Base-by-base conservation (phyloP, 1,140 invertebrate genomes). In the Apis dorsata region DNA sequence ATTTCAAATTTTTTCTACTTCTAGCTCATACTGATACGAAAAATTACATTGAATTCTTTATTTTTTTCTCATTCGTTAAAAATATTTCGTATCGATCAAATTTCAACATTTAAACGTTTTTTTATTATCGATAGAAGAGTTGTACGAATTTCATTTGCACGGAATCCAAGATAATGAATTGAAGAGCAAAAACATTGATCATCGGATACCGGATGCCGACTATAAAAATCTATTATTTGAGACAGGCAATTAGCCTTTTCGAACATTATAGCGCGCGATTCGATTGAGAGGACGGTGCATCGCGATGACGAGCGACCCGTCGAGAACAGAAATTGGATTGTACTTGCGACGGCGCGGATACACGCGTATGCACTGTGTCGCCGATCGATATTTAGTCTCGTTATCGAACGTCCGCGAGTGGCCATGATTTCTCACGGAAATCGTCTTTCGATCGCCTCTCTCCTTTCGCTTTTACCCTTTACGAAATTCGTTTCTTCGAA, bases 291-390 rank as follows among this genome's bases (percentile, higher is more conserved):
- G 55, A 79, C 19, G 44, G 34, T 19, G 21, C 68, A 4, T n/a
- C 13, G 15, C 28, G 71, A 66, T 62, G 59, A 71, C 65, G 66
- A 69, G 49, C 55, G 51, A 21, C 24, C 69, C 71, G 71, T 81
- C 71, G 62, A 51, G 72, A 76, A 75, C 79, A 76, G 63, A 81
- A 76, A 76, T 81, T 68, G 79, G 63, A 75, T 75, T 75, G 62
- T 55, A 59, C 53, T 34, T 55, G 72, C 70, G 71, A 59, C 71
- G 79, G 62, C 71, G 71, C 71, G 79, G 34, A 75, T 44, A 75
- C 72, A 75, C 72, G 70, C 71, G 60, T n/a, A 24, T 59, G 71
- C 53, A 69, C 21, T 34, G 9, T n/a, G 15, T 19, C 19, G 4
- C 11, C 44, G 79, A 7, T 81, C 80, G 80, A 81, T 76, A 81